A percentile compares a stretch with the other conserved stretches of the same genome.
Conservation (phyloP, 2,113 vertebrate genomes). For the Platycercus adscitus region DNA sequence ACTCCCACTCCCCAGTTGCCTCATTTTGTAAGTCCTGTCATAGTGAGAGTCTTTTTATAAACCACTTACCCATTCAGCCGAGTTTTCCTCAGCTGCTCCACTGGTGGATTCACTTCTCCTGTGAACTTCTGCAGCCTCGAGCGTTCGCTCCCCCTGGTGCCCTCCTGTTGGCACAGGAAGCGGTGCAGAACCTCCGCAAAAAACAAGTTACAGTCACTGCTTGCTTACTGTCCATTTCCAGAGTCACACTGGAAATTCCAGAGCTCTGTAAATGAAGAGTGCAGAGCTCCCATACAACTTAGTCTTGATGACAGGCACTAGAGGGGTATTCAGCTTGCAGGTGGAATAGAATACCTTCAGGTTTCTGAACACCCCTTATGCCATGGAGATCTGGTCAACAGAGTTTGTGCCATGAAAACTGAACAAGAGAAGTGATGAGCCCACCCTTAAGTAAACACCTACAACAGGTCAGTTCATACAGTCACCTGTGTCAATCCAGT, state of each 20-base stretch:
- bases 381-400: background rate
- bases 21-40: background rate
- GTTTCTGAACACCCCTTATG: background rate
- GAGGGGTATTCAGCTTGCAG: background rate
- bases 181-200: background rate
- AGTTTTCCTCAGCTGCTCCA: background rate
- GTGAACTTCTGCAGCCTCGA: background rate
- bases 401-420: background rate
- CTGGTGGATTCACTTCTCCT: background rate
- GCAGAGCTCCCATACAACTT: background rate
- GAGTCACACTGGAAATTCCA: background rate
- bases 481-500: background rate
- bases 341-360: background rate
- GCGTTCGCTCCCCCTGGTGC: background rate
- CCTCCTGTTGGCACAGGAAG: background rate
- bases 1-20: background rate
- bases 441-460: background rate
- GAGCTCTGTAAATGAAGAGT: background rate
- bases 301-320: background rate
- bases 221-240: background rate
- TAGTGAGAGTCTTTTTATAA: background rate
- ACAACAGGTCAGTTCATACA: background rate
- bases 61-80: constrained; percentile 48
- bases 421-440: background rate
- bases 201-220: background rate